A percentile compares a stretch with the other conserved stretches of the same genome.
phyloP scores from a whole-genome alignment of 2,888 invertebrate genomes.

The Drosophila robusta region DNA sequence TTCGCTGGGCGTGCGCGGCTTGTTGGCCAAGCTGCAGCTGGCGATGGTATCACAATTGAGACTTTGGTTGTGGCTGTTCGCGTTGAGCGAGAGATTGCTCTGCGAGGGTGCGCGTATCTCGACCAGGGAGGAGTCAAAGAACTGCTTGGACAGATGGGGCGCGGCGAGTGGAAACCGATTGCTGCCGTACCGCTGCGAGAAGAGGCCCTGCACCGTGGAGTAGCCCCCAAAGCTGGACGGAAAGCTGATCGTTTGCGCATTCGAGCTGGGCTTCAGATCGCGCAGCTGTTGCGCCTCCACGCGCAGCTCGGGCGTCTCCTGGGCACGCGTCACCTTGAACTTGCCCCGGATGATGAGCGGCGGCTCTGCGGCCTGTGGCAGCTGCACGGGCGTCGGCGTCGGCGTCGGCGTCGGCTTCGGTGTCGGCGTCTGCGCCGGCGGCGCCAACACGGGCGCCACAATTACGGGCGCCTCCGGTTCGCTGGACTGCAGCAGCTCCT shows the following conservation, averaged over 20 bases:
- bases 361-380: constrained; percentile 49
- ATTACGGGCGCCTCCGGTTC: constrained; percentile 25
- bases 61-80: constrained; percentile 56
- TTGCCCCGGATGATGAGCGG: constrained; percentile 85
- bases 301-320: constrained; percentile 79
- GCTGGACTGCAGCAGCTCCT: constrained; percentile 76
- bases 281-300: constrained; percentile 81
- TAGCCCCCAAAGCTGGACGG: constrained; percentile 87
- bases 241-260: constrained; percentile 89
- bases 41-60: constrained; percentile 79
- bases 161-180: constrained; percentile 62
- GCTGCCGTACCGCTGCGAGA: constrained; percentile 85
- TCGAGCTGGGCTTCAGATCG: constrained; percentile 75
- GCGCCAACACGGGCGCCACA: neutral
- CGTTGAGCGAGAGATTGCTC: constrained; percentile 81
- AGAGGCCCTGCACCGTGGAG: constrained; percentile 88
- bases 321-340: constrained; percentile 86
- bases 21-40: constrained; percentile 51
- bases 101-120: constrained; percentile 89
- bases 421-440: neutral
- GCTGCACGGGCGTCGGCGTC: constrained; percentile 1
- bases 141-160: constrained; percentile 91
- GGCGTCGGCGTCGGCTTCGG: neutral
- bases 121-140: constrained; percentile 92
- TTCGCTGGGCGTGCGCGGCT: constrained; percentile 67